A percentile compares a stretch with the other conserved stretches of the same genome.
Conservation (phyloP, 2,113 vertebrate species). For the Psilopsiagon aurifrons region DNA sequence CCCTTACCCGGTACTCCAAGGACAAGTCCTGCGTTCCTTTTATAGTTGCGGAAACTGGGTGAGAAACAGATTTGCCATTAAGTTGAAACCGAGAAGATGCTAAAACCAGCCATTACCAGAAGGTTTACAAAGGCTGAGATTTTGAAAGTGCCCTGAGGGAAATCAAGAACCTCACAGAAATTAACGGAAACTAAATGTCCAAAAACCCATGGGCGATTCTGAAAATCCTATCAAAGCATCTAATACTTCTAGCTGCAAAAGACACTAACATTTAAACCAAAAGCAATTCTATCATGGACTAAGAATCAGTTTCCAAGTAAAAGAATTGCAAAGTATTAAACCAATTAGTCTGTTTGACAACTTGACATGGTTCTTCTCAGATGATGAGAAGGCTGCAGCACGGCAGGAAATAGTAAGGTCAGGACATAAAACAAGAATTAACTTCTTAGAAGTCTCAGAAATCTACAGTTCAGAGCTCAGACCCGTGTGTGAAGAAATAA, state of each 20-base stretch:
- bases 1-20: neutral
- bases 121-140: constrained; percentile 46
- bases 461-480: neutral
- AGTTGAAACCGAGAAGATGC: constrained; percentile 11
- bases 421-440: neutral
- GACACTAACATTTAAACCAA: constrained; percentile 56
- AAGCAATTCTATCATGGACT: constrained; percentile 35
- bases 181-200: constrained; percentile 58
- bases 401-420: neutral
- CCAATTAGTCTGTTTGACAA: constrained; percentile 54
- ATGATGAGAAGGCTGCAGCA: constrained; percentile 17
- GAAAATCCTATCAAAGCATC: constrained; percentile 56
- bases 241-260: constrained; percentile 50
- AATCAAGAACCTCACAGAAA: constrained; percentile 49
- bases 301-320: constrained; percentile 32
- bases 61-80: constrained; percentile 15
- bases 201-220: constrained; percentile 30
- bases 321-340: constrained; percentile 62
- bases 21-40: neutral
- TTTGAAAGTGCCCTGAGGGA: constrained; percentile 28
- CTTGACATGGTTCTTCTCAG: constrained; percentile 32
- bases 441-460: neutral
- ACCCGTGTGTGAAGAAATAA: neutral
- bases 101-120: constrained; percentile 18
- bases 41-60: neutral